These are phyloP conservation scores for Cephus pygmeus DNA, from an alignment of 2,888 invertebrate species.

Conservation along the genomic window DNA sequence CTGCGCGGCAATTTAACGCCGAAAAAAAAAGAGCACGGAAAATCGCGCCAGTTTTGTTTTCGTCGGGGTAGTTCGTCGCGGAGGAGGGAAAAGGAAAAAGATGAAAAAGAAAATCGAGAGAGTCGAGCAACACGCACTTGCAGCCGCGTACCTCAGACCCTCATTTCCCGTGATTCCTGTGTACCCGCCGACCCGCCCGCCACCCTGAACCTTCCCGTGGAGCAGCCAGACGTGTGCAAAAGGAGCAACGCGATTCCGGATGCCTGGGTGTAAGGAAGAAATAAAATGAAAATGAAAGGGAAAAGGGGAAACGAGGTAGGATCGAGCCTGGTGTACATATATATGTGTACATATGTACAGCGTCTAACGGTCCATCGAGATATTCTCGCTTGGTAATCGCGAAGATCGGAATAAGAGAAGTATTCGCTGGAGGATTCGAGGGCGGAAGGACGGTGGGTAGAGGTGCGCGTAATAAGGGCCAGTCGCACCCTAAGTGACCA, in stretches of 20 bases:
- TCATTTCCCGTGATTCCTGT: neutral
- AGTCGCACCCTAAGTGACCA: slow-evolving; percentile 63
- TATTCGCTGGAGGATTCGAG: slow-evolving; percentile 6
- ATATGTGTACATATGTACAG: neutral
- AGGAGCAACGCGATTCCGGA: neutral
- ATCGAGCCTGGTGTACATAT: neutral
- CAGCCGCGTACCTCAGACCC: neutral
- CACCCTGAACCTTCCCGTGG: neutral
- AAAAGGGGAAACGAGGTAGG: neutral
- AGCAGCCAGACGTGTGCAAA: neutral
- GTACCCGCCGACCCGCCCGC: neutral
- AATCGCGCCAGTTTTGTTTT: neutral
- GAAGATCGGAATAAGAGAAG: neutral
- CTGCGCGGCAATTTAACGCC: slow-evolving; percentile 33
- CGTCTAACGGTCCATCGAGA: neutral
- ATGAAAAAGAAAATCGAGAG: neutral
- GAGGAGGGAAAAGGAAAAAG: neutral
- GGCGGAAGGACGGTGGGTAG: slow-evolving; percentile 10
- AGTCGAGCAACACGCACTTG: neutral
- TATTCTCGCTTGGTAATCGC: neutral
- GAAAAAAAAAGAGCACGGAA: slow-evolving; percentile 17
- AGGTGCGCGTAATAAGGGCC: slow-evolving; percentile 59
- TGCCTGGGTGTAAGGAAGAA: neutral
- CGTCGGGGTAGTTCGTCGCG: neutral
- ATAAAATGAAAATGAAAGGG: neutral